A percentile compares a stretch with the other conserved stretches of the same genome.
phyloP scores from a whole-genome alignment of 2,888 invertebrate genomes.

The Xylocampa areola region DNA sequence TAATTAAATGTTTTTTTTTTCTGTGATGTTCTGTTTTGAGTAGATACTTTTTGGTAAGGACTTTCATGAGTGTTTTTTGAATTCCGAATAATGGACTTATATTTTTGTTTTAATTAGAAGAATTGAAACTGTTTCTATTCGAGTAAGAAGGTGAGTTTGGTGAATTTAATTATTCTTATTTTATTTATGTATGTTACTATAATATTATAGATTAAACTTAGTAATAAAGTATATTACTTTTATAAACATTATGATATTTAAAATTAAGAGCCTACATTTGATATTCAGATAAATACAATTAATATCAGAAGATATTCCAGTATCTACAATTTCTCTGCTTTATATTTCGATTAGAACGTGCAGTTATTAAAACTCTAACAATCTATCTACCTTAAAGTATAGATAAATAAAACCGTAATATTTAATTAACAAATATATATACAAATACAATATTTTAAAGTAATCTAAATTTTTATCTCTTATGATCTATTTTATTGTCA shows the following conservation, averaged over 20 bases:
- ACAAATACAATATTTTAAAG: background rate
- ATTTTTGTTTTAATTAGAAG: constrained; percentile 33
- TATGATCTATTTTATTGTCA: constrained; percentile 38
- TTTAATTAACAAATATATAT: background rate
- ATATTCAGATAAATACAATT: too few species aligned
- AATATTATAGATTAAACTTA: background rate
- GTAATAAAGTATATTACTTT: background rate
- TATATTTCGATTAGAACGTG: too few species aligned
- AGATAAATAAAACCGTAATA: background rate
- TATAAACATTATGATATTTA: too few species aligned
- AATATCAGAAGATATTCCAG: too few species aligned
- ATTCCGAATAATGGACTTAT: constrained; percentile 57
- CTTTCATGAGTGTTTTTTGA: constrained; percentile 45
- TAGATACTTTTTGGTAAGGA: constrained; percentile 30
- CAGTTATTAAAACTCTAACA: background rate
- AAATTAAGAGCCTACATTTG: too few species aligned
- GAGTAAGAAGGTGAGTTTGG: constrained; percentile 55
- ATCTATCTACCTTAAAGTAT: background rate
- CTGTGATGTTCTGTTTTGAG: constrained; percentile 35
- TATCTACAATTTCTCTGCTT: too few species aligned
- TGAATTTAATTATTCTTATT: constrained; percentile 9
- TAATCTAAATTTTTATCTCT: constrained; percentile 16
- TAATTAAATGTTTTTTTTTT: constrained; percentile 28
- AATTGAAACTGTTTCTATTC: constrained; percentile 40
- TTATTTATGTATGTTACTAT: constrained; percentile 7